Evolutionary conservation across 1,140 invertebrate species (phyloP).

Genomic region (Meloidogyne floridensis): DNA sequence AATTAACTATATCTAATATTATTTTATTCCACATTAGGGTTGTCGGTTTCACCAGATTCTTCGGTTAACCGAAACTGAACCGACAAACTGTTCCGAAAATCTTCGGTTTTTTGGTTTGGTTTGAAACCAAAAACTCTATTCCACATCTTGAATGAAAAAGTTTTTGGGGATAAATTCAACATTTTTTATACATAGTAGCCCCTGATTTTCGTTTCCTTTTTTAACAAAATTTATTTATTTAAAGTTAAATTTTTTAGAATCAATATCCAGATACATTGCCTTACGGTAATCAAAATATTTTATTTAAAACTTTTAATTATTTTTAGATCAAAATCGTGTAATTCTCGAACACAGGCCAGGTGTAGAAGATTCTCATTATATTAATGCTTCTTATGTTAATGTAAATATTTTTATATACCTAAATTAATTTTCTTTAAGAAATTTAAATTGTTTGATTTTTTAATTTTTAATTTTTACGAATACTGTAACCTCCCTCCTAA

Average conservation of each 20-base stretch:
- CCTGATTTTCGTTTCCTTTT: too few species aligned
- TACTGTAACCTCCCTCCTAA: neutral
- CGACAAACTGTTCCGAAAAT: too few species aligned
- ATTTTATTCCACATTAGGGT: too few species aligned
- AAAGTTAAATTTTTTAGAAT: slow-evolving; percentile 38
- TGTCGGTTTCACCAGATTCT: too few species aligned
- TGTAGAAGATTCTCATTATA: slow-evolving; percentile 54
- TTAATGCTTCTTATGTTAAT: slow-evolving; percentile 63
- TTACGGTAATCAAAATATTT: slow-evolving; percentile 51
- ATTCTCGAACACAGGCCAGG: slow-evolving; percentile 26
- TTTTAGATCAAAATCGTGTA: slow-evolving; percentile 29
- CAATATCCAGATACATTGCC: slow-evolving; percentile 62
- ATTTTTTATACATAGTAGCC: too few species aligned
- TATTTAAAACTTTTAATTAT: neutral
- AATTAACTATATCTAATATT: too few species aligned
- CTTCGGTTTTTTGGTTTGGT: too few species aligned
- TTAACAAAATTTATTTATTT: neutral
- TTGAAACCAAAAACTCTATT: too few species aligned
- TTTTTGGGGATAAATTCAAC: too few species aligned
- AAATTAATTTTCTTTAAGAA: slow-evolving; percentile 1
- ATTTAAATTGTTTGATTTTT: neutral
- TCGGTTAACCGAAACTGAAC: too few species aligned
- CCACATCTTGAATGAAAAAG: too few species aligned
- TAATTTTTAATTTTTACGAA: too few species aligned
- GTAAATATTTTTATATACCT: neutral